A percentile compares a stretch with the other conserved stretches of the same genome.
These are phyloP conservation scores for Chironomus striatipennis DNA, from an alignment of 1,140 invertebrate species.

Conservation along the genomic window DNA sequence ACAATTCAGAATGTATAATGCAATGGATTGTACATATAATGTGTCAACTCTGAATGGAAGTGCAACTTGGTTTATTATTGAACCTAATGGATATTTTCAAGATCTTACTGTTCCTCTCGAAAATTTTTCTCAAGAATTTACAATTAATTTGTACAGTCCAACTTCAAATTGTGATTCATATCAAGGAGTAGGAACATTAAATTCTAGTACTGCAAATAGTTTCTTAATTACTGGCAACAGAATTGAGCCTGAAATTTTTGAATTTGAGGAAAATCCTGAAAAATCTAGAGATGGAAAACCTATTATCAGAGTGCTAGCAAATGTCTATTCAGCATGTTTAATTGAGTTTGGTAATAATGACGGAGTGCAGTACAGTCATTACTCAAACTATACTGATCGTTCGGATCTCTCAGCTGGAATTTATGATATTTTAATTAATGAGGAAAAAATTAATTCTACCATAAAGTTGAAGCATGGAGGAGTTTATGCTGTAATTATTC, in stretches of 20 bases:
- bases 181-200: conserved; percentile 30
- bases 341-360: neutral
- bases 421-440: neutral
- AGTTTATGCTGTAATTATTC: conserved; percentile 30
- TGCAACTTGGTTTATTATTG: conserved; percentile 33
- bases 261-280: conserved; percentile 36
- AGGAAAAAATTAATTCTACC: neutral
- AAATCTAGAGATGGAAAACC: conserved; percentile 40
- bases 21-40: conserved; percentile 37
- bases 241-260: conserved; percentile 29
- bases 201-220: conserved; percentile 35
- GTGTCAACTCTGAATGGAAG: conserved; percentile 24
- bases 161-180: conserved; percentile 33
- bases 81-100: conserved; percentile 32
- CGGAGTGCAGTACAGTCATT: too few relatives aligned
- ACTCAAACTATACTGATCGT: neutral
- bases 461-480: conserved; percentile 27
- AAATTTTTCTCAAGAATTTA: conserved; percentile 28
- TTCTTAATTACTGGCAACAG: conserved; percentile 33
- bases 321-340: neutral
- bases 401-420: neutral
- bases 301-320: conserved; percentile 30
- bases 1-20: conserved; percentile 60
- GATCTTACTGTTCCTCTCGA: conserved; percentile 31
- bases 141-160: conserved; percentile 27